Evolutionary conservation across 2,888 invertebrate species (phyloP), one percentile per base, ranked within the genome.

Genomic region (Pachliopta kotzebuea): DNA sequence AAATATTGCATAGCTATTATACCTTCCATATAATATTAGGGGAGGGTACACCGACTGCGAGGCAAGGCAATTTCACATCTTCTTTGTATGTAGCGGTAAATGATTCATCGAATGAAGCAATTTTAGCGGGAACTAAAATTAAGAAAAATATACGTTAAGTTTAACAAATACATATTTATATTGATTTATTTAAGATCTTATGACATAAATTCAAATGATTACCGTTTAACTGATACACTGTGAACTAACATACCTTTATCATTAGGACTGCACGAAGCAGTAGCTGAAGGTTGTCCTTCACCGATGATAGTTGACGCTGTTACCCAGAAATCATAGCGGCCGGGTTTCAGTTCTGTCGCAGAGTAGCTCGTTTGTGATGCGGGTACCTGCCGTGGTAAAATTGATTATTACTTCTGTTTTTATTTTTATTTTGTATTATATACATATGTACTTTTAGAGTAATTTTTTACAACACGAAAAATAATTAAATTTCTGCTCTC

Each of bases 281-380:
- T 96, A 77, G 96, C 96, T 65, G 98, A 98, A 64, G 96, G 95
- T 82, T 97, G 96, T 53, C 98, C 98, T 92, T 98, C 98, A 0
- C 98, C 98, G 78, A 98, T 97, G 72, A 96, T 96, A 0, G 98
- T 98, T 68, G 96, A 97, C 52, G 98, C 98, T 6, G 98, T 97
- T 0, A 98, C 98, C 96, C 97, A 97, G 90, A 98, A 98, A 85
- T 97, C 97, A 80, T 98, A 98, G 65, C 96, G 95, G 69, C 95
- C 94, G 71, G 95, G 95, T 78, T 96, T 96, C 74, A 98, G 87
- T 71, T 96, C 96, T 29, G 95, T 95, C 18, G 98, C 96, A 77
- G 98, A 97, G 81, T 96, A 96, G 78, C 96, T 97, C 81, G 97
- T 95, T 89, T 97, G 96, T 71, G 96, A 95, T 21, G 97, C 95